Percentiles rank a stretch among this genome's conserved stretches.
These are phyloP conservation scores for Sebastes minor DNA, from an alignment of 2,797 vertebrate species.

Conservation along the genomic window DNA sequence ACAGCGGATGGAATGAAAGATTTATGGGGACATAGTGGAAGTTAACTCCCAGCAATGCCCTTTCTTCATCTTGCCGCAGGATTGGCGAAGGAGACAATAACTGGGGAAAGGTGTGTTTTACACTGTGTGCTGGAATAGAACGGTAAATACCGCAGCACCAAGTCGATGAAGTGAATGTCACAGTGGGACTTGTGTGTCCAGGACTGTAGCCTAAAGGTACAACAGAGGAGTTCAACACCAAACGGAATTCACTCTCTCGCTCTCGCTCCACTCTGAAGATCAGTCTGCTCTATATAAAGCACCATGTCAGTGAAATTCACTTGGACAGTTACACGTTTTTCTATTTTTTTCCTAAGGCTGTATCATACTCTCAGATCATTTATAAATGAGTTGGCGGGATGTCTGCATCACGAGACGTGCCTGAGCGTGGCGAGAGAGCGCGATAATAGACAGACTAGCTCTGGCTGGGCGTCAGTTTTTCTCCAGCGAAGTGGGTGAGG, in stretches of 20 bases:
- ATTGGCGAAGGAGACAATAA: slow-evolving; percentile 13
- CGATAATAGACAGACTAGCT: slow-evolving; percentile 41
- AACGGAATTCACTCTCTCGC: slow-evolving; percentile 53
- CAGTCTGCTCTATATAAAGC: slow-evolving; percentile 71
- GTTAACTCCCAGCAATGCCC: not conserved
- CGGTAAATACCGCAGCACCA: slow-evolving; percentile 62
- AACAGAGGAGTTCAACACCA: slow-evolving; percentile 66
- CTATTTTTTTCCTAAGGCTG: slow-evolving; percentile 69
- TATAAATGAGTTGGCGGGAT: slow-evolving; percentile 82
- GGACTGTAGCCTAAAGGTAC: slow-evolving; percentile 65
- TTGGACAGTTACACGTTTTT: slow-evolving; percentile 79
- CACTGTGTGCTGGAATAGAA: slow-evolving; percentile 28
- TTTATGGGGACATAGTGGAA: not conserved
- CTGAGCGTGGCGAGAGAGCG: slow-evolving; percentile 41
- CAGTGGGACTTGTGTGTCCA: slow-evolving; percentile 63
- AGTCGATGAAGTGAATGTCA: slow-evolving; percentile 66
- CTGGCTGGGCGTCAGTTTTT: slow-evolving; percentile 37
- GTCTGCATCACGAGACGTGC: slow-evolving; percentile 73
- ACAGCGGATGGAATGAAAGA: slow-evolving; percentile 11
- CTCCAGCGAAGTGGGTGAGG: slow-evolving; percentile 30
- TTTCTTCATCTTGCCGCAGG: not conserved
- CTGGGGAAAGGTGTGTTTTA: slow-evolving; percentile 31
- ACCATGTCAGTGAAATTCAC: slow-evolving; percentile 73
- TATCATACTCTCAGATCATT: slow-evolving; percentile 83
- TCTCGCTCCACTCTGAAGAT: slow-evolving; percentile 66